Conservation (phyloP, 2,113 vertebrate genomes). For the Pristiophorus japonicus region DNA sequence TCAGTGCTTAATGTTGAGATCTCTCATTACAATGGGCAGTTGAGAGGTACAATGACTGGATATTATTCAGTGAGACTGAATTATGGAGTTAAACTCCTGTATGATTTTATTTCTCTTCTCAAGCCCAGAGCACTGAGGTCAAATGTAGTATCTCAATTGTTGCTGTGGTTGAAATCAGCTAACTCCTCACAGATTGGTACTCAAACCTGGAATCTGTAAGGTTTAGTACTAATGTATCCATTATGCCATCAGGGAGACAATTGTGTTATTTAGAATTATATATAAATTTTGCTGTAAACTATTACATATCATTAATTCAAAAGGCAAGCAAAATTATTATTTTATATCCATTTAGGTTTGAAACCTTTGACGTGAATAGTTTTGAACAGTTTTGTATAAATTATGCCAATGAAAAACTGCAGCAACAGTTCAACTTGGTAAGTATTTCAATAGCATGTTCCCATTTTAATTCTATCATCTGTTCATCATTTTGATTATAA, state of each 20-base stretch:
- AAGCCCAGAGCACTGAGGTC: background rate
- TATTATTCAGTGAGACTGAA: background rate
- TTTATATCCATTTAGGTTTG: slow-evolving; percentile 69
- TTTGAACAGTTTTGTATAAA: slow-evolving; percentile 99
- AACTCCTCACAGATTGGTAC: too few relatives aligned
- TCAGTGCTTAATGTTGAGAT: background rate
- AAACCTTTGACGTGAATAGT: slow-evolving; percentile 95
- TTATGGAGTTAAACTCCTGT: background rate
- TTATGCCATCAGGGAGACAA: background rate
- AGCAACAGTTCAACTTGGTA: slow-evolving; percentile 97
- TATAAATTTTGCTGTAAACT: background rate
- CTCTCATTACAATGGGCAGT: background rate
- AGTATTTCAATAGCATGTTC: slow-evolving; percentile 36
- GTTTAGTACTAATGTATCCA: background rate
- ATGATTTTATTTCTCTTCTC: background rate
- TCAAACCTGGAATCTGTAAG: background rate
- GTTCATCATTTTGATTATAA: slow-evolving; percentile 30
- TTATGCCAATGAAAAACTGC: slow-evolving; percentile 95
- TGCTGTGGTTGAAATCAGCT: background rate
- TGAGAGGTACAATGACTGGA: background rate
- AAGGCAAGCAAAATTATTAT: slow-evolving; percentile 44
- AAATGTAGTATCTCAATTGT: background rate
- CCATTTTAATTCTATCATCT: background rate
- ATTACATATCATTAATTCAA: background rate
- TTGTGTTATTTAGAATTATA: background rate